Evolutionary conservation across 2,113 vertebrate genomes (phyloP), one percentile per base, ranked within the genome.

Genomic region (Egretta garzetta): DNA sequence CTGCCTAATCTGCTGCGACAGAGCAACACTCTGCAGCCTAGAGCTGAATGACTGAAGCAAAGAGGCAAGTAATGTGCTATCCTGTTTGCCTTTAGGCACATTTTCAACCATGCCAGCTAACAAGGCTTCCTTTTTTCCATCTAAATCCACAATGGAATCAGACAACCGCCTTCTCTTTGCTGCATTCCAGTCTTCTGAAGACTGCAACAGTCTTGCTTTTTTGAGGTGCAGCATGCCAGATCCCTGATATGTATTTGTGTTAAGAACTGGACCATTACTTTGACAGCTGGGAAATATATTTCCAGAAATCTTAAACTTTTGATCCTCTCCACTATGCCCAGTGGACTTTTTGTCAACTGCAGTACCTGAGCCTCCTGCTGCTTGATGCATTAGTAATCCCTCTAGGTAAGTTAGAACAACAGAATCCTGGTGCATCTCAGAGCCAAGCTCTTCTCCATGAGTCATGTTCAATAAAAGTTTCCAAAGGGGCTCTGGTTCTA

Each of bases 391-490:
- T 98, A 99, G 99, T 99, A 99, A 99, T 99, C 99, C 99, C 98
- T 99, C 99, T 98, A 99, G 98, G 98, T 99, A 99, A 98, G 99
- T 99, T 99, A 99, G 98, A 99, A 99, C 99, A 98, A 99, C 98
- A 98, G 99, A 99, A 99, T 99, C 99, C 99, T 99, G 99, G 98
- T 99, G 99, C 99, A 99, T 99, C 98, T 99, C 99, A 99, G 99
- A 99, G 99, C 99, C 99, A 99, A 99, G 99, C 99, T 99, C 99
- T 99, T 99, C 99, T 99, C 99, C 99, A 99, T 99, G 99, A 99
- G 99, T 99, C 99, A 99, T 99, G 99, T 99, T 99, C 99, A 99
- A 99, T 97, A 99, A 93, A 98, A 98, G 98, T 99, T 98, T 98
- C 98, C 98, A 98, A 98, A 98, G 97, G 96, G 96, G 96, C 97